Base-by-base conservation (phyloP, 1,140 invertebrate genomes). In the Papilio aristodemus region DNA sequence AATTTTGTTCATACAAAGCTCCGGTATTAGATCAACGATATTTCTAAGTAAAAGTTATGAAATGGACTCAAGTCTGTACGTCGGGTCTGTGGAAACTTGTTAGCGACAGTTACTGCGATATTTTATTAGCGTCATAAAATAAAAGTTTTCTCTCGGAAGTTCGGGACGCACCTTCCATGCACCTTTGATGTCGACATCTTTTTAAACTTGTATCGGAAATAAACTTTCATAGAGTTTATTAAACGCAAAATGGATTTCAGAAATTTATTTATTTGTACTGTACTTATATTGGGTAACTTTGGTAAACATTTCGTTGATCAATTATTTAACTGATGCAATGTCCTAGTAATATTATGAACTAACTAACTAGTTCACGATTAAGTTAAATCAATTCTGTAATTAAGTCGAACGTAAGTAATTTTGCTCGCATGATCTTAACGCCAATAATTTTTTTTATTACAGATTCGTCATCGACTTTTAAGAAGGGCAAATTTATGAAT, bases 51-150 rank as follows among this genome's bases (percentile, higher is more conserved):
- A 46, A 46, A 46, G 3, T 54, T 54, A 54, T 54, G 46, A 54
- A 54, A 22, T 19, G 17, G 19, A 22, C 46, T 54, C 9, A 4
- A 54, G 19, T 25, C 19, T 32, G 27, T 32, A 43, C 17, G 46
- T 22, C 19, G 46, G 46, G 9, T 54, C n/a, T 17, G 19, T 54
- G 9, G 46, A 22, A 54, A 54, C 46, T 54, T 54, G 46, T 54
- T 54, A 54, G 46, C 46, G 46, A 54, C 46, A 54, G 46, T 54
- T 54, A 54, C 46, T 54, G 19, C 46, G 46, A 54, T 54, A 54
- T 54, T 54, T 54, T 54, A 54, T 54, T 54, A 54, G 46, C 46
- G 46, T 54, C 46, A 54, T 54, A 54, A 54, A 54, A 54, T 54
- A 54, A 54, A 54, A 54, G 19, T 54, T 54, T 54, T 10, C 19